phyloP scores from a whole-genome alignment of 2,113 vertebrate species.

The Scartelaos histophorus region DNA sequence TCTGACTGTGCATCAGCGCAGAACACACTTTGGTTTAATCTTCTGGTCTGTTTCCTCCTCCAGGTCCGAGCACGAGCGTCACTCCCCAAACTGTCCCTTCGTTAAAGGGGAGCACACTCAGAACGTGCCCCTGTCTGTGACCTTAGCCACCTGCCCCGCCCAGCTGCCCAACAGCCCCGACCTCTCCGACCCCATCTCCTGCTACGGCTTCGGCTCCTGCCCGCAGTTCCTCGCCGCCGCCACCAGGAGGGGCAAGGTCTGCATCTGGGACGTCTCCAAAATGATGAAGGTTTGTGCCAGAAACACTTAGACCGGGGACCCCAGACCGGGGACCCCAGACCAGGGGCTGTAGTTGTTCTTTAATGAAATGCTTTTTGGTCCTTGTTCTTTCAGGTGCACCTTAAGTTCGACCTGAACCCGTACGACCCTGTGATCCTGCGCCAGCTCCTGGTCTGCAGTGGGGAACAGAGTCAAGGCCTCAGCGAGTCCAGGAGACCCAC shows the following conservation, averaged over 20 bases:
- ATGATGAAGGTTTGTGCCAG: conserved; percentile 91
- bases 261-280: conserved; percentile 98
- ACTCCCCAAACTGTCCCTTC: conserved; percentile 98
- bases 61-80: conserved; percentile 98
- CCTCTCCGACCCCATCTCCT: conserved; percentile 92
- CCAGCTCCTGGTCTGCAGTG: conserved; percentile 86
- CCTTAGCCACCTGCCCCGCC: conserved; percentile 94
- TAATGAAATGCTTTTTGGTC: background rate
- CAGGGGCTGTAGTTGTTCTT: background rate
- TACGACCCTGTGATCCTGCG: conserved; percentile 95
- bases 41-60: no score
- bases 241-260: conserved; percentile 96
- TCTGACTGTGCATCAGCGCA: no score
- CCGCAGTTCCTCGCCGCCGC: conserved; percentile 96
- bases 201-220: conserved; percentile 96
- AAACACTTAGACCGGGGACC: no score
- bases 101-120: conserved; percentile 99
- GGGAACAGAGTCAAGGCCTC: conserved; percentile 82
- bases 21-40: no score
- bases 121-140: conserved; percentile 97
- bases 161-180: conserved; percentile 93
- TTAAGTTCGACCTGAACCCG: conserved; percentile 98
- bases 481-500: conserved; percentile 91
- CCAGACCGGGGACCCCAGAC: no score
- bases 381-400: conserved; percentile 83